These are phyloP conservation scores for Cyprinus carpio DNA, from an alignment of 2,113 vertebrate species.

Conservation along the genomic window DNA sequence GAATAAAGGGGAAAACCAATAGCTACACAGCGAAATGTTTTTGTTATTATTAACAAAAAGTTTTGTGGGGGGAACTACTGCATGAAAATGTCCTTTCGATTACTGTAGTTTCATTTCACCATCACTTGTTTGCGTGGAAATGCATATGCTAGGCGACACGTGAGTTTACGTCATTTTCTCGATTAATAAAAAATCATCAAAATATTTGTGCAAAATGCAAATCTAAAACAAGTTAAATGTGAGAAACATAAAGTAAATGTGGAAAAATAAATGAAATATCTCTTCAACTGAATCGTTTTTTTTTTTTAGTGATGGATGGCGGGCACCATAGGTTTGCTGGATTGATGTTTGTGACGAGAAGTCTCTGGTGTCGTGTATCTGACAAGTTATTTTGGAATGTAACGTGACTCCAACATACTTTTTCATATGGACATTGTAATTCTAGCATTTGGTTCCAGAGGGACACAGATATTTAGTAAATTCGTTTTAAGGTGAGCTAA, in stretches of 20 bases:
- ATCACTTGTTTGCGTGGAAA: background rate
- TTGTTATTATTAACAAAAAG: background rate
- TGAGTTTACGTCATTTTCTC: background rate
- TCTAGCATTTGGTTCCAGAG: slow-evolving; percentile 52
- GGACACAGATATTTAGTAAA: slow-evolving; percentile 45
- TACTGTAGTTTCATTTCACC: background rate
- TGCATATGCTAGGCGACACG: background rate
- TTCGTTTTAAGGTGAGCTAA: slow-evolving; percentile 39
- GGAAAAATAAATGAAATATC: background rate
- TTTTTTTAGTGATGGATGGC: slow-evolving; percentile 5
- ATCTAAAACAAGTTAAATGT: background rate
- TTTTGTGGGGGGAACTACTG: background rate
- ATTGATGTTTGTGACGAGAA: slow-evolving; percentile 54
- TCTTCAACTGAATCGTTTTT: background rate
- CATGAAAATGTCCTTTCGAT: background rate
- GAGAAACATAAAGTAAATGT: background rate
- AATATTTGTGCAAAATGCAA: background rate
- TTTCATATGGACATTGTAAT: slow-evolving; percentile 60
- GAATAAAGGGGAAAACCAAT: background rate
- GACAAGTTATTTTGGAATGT: slow-evolving; percentile 60
- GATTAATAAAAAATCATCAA: background rate
- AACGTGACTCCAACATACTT: slow-evolving; percentile 52
- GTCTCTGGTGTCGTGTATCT: slow-evolving; percentile 55
- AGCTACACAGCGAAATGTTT: background rate
- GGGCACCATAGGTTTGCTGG: slow-evolving; percentile 48